Conservation (phyloP, 2,888 invertebrate species). For the Leptinotarsa rubiginosa region DNA sequence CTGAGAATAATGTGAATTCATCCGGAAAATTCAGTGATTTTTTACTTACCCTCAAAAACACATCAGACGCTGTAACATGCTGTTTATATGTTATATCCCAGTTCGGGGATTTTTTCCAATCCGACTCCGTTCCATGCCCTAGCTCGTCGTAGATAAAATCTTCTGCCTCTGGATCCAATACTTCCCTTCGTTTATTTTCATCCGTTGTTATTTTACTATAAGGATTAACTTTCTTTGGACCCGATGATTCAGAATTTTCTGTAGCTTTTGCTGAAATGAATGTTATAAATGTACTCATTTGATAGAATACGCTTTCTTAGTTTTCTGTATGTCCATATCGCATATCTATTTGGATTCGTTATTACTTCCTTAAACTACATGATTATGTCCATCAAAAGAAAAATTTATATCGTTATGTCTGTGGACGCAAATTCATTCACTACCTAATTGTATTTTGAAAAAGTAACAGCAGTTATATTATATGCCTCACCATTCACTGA, state of each 20-base stretch:
- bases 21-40: background rate
- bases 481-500: conserved; percentile 26
- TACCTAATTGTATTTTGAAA: too few relatives aligned
- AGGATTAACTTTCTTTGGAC: conserved; percentile 57
- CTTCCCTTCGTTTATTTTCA: conserved; percentile 60
- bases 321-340: too few relatives aligned
- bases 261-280: background rate
- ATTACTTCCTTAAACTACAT: too few relatives aligned
- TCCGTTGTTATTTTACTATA: conserved; percentile 56
- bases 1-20: conserved; percentile 1
- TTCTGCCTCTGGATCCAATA: conserved; percentile 66
- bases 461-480: background rate
- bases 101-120: conserved; percentile 76
- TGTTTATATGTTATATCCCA: conserved; percentile 89
- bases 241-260: background rate
- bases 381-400: too few relatives aligned
- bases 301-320: too few relatives aligned
- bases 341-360: too few relatives aligned
- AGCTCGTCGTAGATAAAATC: conserved; percentile 62
- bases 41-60: conserved; percentile 79
- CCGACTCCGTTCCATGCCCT: conserved; percentile 65
- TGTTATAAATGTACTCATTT: background rate
- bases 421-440: too few relatives aligned
- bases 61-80: conserved; percentile 85
- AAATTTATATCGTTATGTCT: too few relatives aligned